A percentile compares a stretch with the other conserved stretches of the same genome.
Conservation (phyloP, 64 coral and sea anemone genomes). For the Stylophora pistillata region DNA sequence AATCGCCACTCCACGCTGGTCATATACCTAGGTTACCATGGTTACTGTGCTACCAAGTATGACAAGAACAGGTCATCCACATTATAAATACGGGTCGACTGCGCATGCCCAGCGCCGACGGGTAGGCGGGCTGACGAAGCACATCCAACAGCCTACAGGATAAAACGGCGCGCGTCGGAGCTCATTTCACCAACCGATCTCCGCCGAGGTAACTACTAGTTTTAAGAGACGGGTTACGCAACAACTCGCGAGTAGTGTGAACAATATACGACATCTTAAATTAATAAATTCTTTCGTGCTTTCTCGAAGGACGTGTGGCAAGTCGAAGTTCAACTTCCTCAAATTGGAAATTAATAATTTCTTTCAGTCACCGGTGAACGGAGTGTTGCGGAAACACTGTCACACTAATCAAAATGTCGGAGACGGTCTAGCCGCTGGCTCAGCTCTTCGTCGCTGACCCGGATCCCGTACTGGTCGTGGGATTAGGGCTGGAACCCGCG, state of each 20-base stretch:
- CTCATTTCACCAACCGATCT: neutral
- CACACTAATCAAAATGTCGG: constrained; percentile 42
- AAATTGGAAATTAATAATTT: constrained; percentile 27
- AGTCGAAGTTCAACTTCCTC: constrained; percentile 24
- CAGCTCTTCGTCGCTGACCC: constrained; percentile 10
- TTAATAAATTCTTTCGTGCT: constrained; percentile 33
- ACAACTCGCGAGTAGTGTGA: constrained; percentile 14
- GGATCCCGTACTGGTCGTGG: neutral
- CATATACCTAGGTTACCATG: neutral
- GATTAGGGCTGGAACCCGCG: constrained; percentile 10
- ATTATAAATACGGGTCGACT: neutral
- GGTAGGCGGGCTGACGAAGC: neutral
- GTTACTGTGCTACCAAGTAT: neutral
- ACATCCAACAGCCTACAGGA: neutral
- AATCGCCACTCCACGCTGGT: neutral
- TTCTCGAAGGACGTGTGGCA: constrained; percentile 3
- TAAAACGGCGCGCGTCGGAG: neutral
- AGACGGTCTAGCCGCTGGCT: constrained; percentile 15
- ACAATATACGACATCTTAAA: constrained; percentile 47
- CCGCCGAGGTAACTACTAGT: neutral
- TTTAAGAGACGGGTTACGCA: neutral
- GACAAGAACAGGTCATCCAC: neutral
- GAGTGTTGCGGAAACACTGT: neutral
- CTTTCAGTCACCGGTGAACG: constrained; percentile 18
- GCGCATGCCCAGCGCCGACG: neutral